Evolutionary conservation across 2,888 invertebrate genomes (phyloP), one percentile per base, ranked within the genome.

Genomic region (Teleiodes luculella): DNA sequence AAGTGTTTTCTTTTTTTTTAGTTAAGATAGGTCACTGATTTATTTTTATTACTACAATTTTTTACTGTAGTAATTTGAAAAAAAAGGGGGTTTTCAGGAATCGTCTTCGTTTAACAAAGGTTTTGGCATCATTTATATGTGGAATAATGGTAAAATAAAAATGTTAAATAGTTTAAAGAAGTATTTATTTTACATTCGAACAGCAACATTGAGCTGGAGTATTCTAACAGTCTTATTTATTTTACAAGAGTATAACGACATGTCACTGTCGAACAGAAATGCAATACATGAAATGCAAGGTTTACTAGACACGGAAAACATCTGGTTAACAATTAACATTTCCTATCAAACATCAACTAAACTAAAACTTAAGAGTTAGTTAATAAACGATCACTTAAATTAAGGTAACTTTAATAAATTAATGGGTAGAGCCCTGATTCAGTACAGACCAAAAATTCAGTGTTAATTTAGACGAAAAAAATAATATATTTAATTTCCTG

Each of bases 161-260:
- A 20, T 6, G 6, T n/a, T 20, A 28, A 28, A 13, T 28, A 13
- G 64, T 24, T 68, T 76, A 74, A 67, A 64, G 62, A 64, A 72
- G 76, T 73, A 78, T 73, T 81, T 84, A 83, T 82, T 79, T 70
- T 75, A 75, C 66, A 74, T 73, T 74, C 71, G 70, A 68, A 71
- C 74, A 75, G 77, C 80, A 80, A 83, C 80, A 82, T 75, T 82
- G 76, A 75, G 74, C 85, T 80, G 86, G 81, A 87, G 84, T 86
- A 87, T 86, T 83, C 85, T 87, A 87, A 86, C 88, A 88, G 88
- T 88, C 87, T 88, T 83, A 83, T 84, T n/a, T 86, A 81, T 77
- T 81, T 85, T 86, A 86, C 76, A 84, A 82, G 86, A 87, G 86
- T 86, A 87, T 83, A 83, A 83, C 72, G 6, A 24, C 24, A 24